phyloP scores from a whole-genome alignment of 2,888 invertebrate genomes.

The Blera fallax region DNA sequence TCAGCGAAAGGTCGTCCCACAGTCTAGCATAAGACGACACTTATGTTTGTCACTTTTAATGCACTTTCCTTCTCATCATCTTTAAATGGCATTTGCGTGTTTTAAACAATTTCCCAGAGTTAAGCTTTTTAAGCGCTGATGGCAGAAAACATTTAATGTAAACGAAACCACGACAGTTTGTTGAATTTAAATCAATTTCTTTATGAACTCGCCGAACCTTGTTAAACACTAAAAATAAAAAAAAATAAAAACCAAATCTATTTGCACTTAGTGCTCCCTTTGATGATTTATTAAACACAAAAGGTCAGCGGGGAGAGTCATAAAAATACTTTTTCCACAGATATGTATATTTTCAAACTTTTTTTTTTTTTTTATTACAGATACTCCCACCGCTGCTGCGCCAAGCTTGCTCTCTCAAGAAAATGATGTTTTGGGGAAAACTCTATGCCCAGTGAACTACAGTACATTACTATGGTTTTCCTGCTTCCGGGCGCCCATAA shows the following conservation, averaged over 20 bases:
- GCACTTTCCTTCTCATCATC: neutral
- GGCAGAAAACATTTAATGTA: neutral
- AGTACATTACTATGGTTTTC: constrained; percentile 6
- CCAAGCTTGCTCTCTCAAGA: neutral
- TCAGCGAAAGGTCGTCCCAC: too few relatives aligned
- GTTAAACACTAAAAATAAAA: neutral
- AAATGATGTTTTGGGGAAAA: too few relatives aligned
- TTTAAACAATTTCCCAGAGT: neutral
- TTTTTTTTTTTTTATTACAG: neutral
- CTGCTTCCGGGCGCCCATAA: constrained; percentile 48
- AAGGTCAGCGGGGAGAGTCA: constrained; percentile 4
- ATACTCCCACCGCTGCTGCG: neutral
- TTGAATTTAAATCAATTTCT: neutral
- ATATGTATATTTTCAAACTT: neutral
- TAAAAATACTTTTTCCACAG: neutral
- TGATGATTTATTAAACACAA: constrained; percentile 38
- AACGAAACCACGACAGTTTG: neutral
- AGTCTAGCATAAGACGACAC: neutral
- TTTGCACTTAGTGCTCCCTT: constrained; percentile 7
- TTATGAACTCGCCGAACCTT: neutral
- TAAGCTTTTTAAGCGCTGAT: neutral
- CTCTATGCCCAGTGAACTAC: neutral
- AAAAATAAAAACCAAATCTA: neutral
- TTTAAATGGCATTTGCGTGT: neutral
- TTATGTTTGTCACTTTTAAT: too few relatives aligned